phyloP scores from a whole-genome alignment of 1,140 invertebrate genomes.

The Atta cephalotes region DNA sequence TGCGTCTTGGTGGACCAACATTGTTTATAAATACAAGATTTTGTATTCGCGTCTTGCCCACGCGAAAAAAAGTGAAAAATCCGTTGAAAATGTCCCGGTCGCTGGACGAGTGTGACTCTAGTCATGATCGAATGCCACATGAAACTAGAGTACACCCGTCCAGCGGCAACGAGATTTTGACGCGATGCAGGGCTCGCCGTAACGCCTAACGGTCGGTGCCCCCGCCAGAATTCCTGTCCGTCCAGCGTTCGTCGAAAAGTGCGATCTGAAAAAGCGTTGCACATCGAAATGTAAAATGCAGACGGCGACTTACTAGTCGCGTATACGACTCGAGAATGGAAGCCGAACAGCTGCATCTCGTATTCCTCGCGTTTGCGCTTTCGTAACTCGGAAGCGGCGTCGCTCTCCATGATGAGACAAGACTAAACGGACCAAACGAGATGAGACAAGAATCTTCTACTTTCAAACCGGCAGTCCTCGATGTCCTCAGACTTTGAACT shows the following conservation, averaged over 20 bases:
- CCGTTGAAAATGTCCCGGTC: conserved; percentile 75
- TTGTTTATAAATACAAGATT: too few species aligned
- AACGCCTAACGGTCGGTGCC: neutral
- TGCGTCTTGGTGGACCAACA: neutral
- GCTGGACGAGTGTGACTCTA: conserved; percentile 85
- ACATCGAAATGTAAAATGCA: conserved; percentile 59
- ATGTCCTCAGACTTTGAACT: neutral
- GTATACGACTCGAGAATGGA: conserved; percentile 80
- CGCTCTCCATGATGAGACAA: conserved; percentile 61
- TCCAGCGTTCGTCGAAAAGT: neutral
- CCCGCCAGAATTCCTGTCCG: neutral
- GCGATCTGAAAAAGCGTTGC: conserved; percentile 69
- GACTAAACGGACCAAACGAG: neutral
- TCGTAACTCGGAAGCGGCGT: conserved; percentile 63
- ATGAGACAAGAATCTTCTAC: conserved; percentile 2
- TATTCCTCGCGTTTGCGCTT: conserved; percentile 81
- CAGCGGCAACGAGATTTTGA: conserved; percentile 71
- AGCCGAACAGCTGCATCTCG: conserved; percentile 83
- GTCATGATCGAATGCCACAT: conserved; percentile 82
- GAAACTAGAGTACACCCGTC: conserved; percentile 83
- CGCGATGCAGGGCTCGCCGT: neutral
- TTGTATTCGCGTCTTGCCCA: neutral
- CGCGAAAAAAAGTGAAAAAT: conserved; percentile 31
- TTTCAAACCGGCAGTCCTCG: neutral
- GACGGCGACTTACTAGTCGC: conserved; percentile 79